Percentiles rank a stretch among this genome's conserved stretches.
Evolutionary conservation across 2,888 invertebrate species (phyloP).

Genomic region (Drosophila neonasuta): DNA sequence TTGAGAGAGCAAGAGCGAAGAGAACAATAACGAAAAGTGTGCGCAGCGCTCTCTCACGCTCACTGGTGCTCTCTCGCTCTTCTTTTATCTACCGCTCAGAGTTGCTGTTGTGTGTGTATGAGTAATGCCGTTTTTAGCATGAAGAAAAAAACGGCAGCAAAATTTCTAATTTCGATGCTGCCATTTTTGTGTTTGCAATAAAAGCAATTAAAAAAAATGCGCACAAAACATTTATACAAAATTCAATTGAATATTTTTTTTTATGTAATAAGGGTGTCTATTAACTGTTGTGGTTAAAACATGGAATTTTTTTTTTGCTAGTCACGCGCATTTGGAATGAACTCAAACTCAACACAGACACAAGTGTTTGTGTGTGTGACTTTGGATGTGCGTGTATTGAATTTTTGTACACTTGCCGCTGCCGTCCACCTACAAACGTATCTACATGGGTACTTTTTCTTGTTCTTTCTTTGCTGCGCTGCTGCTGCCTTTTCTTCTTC

Average conservation of each 20-base stretch:
- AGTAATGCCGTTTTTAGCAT: conserved; percentile 75
- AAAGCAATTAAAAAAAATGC: conserved; percentile 40
- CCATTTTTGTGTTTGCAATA: conserved; percentile 55
- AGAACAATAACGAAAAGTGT: conserved; percentile 36
- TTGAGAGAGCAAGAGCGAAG: conserved; percentile 28
- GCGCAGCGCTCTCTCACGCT: conserved; percentile 34
- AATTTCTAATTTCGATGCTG: conserved; percentile 62
- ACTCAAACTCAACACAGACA: conserved; percentile 36
- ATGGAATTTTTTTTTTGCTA: conserved; percentile 41
- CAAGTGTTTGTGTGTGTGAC: conserved; percentile 29
- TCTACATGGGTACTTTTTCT: conserved; percentile 38
- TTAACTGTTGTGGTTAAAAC: conserved; percentile 35
- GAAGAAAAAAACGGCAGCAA: conserved; percentile 48
- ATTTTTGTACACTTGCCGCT: conserved; percentile 61
- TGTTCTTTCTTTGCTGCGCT: conserved; percentile 29
- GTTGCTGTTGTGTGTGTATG: conserved; percentile 49
- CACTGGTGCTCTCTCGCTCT: conserved; percentile 12
- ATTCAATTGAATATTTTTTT: conserved; percentile 33
- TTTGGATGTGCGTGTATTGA: conserved; percentile 49
- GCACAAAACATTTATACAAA: conserved; percentile 32
- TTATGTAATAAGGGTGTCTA: conserved; percentile 47
- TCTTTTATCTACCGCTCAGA: conserved; percentile 34
- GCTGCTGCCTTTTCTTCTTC: conserved; percentile 40
- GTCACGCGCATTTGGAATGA: conserved; percentile 65
- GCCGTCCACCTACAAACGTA: conserved; percentile 45